These are phyloP conservation scores for Crocidura indochinensis DNA, from an alignment of 2,797 vertebrate species.

Conservation along the genomic window DNA sequence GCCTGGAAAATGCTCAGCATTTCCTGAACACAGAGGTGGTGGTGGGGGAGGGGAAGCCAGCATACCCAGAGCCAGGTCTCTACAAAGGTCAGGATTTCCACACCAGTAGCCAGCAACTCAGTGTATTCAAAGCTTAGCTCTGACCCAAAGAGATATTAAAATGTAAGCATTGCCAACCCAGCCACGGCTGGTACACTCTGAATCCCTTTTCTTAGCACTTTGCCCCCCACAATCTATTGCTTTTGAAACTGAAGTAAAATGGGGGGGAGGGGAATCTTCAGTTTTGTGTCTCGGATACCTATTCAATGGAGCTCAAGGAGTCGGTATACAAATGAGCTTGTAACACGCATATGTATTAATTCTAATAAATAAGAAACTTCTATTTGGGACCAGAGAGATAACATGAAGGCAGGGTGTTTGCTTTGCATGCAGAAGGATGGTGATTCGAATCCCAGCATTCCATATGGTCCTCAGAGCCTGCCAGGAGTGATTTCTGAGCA, in stretches of 20 bases:
- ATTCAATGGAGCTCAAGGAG: not conserved
- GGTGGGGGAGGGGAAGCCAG: not conserved
- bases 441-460: too few species aligned
- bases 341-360: not conserved
- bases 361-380: not conserved
- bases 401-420: too few species aligned
- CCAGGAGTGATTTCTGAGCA: too few species aligned
- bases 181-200: not conserved
- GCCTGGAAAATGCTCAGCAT: not conserved
- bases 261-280: not conserved
- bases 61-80: rapidly evolving
- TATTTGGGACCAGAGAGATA: not conserved
- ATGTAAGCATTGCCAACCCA: rapidly evolving
- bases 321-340: rapidly evolving
- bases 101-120: not conserved
- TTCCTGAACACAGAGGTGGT: not conserved
- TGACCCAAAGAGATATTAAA: not conserved
- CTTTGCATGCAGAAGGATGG: too few species aligned
- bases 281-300: not conserved
- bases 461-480: too few species aligned
- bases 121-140: not conserved
- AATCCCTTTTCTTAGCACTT: not conserved
- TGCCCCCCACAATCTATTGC: not conserved
- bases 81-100: not conserved
- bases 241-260: not conserved